Conservation (phyloP, 2,888 invertebrate genomes). For the Lissonota sp. region DNA sequence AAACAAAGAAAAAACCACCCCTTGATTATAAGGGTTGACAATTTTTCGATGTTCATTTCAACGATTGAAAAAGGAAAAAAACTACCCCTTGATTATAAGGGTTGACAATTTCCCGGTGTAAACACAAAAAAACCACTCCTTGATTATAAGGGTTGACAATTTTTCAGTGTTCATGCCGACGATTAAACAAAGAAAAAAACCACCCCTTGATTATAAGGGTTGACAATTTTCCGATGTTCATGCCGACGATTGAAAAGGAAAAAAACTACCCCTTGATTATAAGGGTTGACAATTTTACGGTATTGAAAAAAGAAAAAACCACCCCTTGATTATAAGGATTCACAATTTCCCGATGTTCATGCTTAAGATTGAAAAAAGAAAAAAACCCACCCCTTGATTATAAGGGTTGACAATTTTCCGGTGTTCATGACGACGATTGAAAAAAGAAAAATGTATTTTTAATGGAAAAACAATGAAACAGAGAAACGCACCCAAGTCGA, state of each 20-base stretch:
- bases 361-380: not conserved
- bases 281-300: not conserved
- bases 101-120: not conserved
- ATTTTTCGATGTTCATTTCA: not conserved
- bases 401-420: not conserved
- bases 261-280: not conserved
- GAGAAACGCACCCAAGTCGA: conserved; percentile 5
- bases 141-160: no score
- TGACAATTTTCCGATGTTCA: not conserved
- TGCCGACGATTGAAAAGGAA: not conserved
- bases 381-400: not conserved
- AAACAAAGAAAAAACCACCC: not conserved
- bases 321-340: not conserved
- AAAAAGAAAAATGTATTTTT: not conserved
- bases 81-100: not conserved
- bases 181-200: not conserved
- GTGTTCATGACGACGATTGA: not conserved
- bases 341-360: not conserved
- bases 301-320: not conserved
- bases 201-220: not conserved
- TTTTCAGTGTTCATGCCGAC: no score
- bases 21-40: not conserved
- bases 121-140: not conserved
- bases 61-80: not conserved
- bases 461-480: not conserved